phyloP scores from a whole-genome alignment of 2,113 vertebrate species.

The Nanger granti region DNA sequence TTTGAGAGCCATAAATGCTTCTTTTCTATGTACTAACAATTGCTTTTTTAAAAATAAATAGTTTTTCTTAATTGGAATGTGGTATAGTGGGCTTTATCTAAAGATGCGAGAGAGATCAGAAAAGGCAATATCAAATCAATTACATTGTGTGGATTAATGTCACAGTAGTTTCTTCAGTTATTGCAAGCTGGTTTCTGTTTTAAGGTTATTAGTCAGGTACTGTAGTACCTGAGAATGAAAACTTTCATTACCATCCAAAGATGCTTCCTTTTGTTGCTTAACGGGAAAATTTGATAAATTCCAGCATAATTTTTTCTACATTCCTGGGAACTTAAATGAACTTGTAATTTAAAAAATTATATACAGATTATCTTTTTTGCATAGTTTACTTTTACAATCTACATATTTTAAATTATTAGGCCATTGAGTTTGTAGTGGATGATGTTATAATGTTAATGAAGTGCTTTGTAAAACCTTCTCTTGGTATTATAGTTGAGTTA shows the following conservation, averaged over 20 bases:
- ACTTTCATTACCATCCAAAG: constrained; percentile 35
- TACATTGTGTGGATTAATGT: not conserved
- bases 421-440: not conserved
- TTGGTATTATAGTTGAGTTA: not conserved
- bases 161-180: not conserved
- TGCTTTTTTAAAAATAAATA: not conserved
- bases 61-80: not conserved
- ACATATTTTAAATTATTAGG: constrained; percentile 15
- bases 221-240: constrained; percentile 25
- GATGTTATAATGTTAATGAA: not conserved
- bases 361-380: not conserved
- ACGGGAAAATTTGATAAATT: constrained; percentile 24
- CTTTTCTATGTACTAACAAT: not conserved
- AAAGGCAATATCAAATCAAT: not conserved
- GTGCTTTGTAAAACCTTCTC: not conserved
- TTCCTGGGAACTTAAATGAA: not conserved
- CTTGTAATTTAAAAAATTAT: not conserved
- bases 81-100: not conserved
- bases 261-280: constrained; percentile 44
- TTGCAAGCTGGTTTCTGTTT: constrained; percentile 45
- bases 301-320: not conserved
- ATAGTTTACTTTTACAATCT: not conserved
- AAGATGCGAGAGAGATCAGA: not conserved
- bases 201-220: constrained; percentile 41
- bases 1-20: not conserved